These are phyloP conservation scores for Albula glossodonta DNA, from an alignment of 2,113 vertebrate species.

Conservation along the genomic window DNA sequence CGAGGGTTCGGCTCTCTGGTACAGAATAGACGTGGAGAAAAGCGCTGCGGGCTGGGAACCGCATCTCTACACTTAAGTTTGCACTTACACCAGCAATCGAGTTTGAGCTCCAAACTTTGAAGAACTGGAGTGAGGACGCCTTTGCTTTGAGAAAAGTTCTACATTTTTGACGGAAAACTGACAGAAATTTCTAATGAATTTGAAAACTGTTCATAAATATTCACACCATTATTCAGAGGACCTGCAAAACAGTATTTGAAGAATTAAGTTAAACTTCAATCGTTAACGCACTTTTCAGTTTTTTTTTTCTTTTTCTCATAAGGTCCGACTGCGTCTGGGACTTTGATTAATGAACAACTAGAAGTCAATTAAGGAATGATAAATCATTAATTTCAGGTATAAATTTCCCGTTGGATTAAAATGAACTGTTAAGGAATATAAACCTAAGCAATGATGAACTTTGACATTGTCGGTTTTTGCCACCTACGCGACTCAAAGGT, in stretches of 20 bases:
- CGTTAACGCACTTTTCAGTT: not conserved
- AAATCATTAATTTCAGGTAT: not conserved
- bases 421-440: slow-evolving; percentile 13
- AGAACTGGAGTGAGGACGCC: not conserved
- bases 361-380: slow-evolving; percentile 8
- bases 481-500: slow-evolving; percentile 13
- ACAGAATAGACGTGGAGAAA: slow-evolving; percentile 2
- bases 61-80: not conserved
- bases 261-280: not conserved
- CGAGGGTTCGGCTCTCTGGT: slow-evolving; percentile 11
- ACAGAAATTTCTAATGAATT: not conserved
- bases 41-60: not conserved
- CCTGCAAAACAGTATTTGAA: not conserved
- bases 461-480: slow-evolving; percentile 5
- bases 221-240: not conserved
- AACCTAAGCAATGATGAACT: slow-evolving; percentile 15
- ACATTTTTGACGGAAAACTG: not conserved
- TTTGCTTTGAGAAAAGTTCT: not conserved
- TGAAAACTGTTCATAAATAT: not conserved
- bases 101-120: slow-evolving; percentile 7
- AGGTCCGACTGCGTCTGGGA: not conserved
- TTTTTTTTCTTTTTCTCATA: not conserved
- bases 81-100: not conserved
- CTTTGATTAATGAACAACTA: not conserved
- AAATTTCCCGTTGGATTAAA: slow-evolving; percentile 5